Conservation (phyloP, 2,113 vertebrate genomes). For the Calidris pugnax region DNA sequence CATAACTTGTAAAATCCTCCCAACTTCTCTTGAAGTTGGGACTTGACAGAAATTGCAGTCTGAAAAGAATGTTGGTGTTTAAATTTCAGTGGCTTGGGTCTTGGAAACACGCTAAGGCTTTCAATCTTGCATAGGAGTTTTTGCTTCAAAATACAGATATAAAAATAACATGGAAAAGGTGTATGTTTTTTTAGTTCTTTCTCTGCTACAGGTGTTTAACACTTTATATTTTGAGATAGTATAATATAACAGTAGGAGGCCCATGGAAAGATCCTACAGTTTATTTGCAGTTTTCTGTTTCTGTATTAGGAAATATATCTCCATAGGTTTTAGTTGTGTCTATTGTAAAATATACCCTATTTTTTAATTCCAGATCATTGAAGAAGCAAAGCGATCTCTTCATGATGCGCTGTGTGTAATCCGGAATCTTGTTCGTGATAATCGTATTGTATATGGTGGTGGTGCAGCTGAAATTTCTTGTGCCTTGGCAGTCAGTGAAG, state of each 20-base stretch:
- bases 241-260: neutral
- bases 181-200: neutral
- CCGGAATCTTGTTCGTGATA: conserved; percentile 92
- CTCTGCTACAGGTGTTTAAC: neutral
- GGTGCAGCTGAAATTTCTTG: conserved; percentile 94
- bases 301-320: neutral
- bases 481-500: conserved; percentile 90
- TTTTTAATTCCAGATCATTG: conserved; percentile 84
- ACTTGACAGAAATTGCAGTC: neutral
- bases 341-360: accelerated
- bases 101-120: neutral
- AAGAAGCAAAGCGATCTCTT: conserved; percentile 95
- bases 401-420: conserved; percentile 97
- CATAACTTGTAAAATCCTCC: neutral
- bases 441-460: conserved; percentile 93
- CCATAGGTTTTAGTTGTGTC: neutral
- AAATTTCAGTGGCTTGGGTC: neutral
- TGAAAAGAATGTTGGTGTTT: neutral
- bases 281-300: neutral
- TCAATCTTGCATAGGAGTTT: neutral
- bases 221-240: neutral
- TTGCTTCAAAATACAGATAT: neutral
- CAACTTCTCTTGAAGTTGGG: neutral
- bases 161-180: neutral
- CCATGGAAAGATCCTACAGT: neutral